Evolutionary conservation across 2,888 invertebrate species (phyloP), one percentile per base, ranked within the genome.

Genomic region (Ophion obscuratus): DNA sequence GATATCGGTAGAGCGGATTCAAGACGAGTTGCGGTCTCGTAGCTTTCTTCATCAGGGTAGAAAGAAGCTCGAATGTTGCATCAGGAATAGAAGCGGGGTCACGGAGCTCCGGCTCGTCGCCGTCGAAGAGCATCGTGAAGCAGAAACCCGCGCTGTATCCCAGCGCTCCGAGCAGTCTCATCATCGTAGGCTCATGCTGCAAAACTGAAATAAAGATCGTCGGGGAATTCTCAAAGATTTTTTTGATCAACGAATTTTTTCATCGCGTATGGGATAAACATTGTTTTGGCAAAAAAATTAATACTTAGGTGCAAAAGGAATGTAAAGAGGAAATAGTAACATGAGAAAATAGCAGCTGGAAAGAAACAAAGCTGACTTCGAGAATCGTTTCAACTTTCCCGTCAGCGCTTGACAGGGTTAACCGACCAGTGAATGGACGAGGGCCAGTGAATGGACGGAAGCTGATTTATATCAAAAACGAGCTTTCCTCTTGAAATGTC

Each of bases 61-160:
- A 96, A 78, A 98, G 95, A 88, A 98, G 95, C 94, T 97, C 97
- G 92, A 98, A 98, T n/a, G 98, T 96, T 27, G 97, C 97, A 92
- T 98, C 98, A 2, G 97, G 97, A 77, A 98, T 96, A 0, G 97
- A 97, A 44, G 96, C 95, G 10, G 97, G 96, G 89, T 97, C 97
- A n/a, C 95, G 94, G 1, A 92, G 90, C 81, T 95, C 94, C 3
- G 95, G 91, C 36, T 94, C 94, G 71, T 95, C 95, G 0, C 95
- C 95, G 0, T 95, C 95, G 20, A 96, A 95, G 86, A 97, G 95
- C 95, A 97, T 96, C 6, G 96, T 96, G 90, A 97, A 95, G 0
- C 97, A 96, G 47, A 96, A 96, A 81, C 96, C 96, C 85, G 96
- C 96, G 93, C 97, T 98, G 89, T 97, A 96, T 14, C 97, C 97